Percentiles rank a stretch among this genome's conserved stretches.
phyloP scores from a whole-genome alignment of 2,888 invertebrate species.

The Drosophila kanekoi region DNA sequence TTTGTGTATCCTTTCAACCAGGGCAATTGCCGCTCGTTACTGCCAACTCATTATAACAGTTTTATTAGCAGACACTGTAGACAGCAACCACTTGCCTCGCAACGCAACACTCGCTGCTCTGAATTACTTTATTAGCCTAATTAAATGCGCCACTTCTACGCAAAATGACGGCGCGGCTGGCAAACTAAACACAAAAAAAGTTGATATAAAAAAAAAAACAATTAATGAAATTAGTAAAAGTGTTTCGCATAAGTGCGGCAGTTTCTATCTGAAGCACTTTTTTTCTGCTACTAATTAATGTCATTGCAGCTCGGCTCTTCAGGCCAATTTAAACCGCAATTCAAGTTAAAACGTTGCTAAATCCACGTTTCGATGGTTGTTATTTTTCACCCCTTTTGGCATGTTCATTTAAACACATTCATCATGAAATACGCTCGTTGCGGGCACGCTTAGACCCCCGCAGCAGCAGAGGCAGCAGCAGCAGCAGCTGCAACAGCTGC shows the following conservation, averaged over 20 bases:
- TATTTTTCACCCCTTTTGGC: constrained; percentile 6
- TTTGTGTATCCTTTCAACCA: constrained; percentile 20
- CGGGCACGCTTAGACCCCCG: constrained; percentile 1
- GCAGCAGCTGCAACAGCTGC: constrained; percentile 10
- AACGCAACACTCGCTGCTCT: constrained; percentile 31
- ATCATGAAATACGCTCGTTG: background rate
- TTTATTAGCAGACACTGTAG: constrained; percentile 67
- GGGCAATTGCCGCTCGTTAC: constrained; percentile 46
- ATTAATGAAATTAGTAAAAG: constrained; percentile 75
- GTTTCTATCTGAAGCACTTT: background rate
- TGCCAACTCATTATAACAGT: constrained; percentile 75
- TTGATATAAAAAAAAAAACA: constrained; percentile 29
- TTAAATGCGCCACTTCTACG: constrained; percentile 74
- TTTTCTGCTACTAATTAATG: constrained; percentile 20
- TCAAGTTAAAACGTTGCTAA: constrained; percentile 1
- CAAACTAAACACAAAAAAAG: constrained; percentile 33
- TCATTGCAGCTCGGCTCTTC: background rate
- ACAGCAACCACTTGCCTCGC: constrained; percentile 33
- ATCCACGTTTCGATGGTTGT: constrained; percentile 2
- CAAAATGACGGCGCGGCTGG: constrained; percentile 47
- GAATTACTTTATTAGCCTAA: constrained; percentile 80
- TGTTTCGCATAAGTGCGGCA: constrained; percentile 27
- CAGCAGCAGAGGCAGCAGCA: constrained; percentile 2
- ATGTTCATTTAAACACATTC: constrained; percentile 21
- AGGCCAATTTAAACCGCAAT: background rate